Evolutionary conservation across 2,113 vertebrate genomes (phyloP).

Genomic region (Eulemur macaco): DNA sequence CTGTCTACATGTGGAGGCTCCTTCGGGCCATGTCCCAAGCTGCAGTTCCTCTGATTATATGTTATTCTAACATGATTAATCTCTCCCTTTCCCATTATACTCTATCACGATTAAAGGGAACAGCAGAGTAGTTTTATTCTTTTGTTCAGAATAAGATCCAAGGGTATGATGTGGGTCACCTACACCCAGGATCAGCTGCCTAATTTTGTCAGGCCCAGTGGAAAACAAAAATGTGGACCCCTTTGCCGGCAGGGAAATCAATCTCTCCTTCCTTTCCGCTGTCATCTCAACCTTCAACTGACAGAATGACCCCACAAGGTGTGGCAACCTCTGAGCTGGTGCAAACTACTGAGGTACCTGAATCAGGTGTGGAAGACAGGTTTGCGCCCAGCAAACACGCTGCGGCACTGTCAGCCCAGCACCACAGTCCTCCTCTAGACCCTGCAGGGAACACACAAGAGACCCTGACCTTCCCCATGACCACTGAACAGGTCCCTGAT

Average conservation of each 20-base stretch:
- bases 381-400: background rate
- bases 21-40: background rate
- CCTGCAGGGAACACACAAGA: background rate
- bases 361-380: background rate
- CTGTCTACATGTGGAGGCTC: background rate
- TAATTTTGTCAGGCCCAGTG: background rate
- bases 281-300: background rate
- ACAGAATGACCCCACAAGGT: background rate
- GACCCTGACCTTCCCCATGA: background rate
- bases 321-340: background rate
- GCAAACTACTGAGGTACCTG: background rate
- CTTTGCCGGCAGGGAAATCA: background rate
- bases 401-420: background rate
- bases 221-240: background rate
- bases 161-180: background rate
- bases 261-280: background rate
- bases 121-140: background rate
- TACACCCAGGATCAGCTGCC: background rate
- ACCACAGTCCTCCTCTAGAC: background rate
- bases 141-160: background rate
- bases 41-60: background rate
- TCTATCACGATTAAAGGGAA: background rate
- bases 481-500: fast-evolving
- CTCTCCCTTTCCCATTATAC: background rate
- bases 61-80: background rate